phyloP scores from a whole-genome alignment of 2,888 invertebrate species.

The Anorthoa munda region DNA sequence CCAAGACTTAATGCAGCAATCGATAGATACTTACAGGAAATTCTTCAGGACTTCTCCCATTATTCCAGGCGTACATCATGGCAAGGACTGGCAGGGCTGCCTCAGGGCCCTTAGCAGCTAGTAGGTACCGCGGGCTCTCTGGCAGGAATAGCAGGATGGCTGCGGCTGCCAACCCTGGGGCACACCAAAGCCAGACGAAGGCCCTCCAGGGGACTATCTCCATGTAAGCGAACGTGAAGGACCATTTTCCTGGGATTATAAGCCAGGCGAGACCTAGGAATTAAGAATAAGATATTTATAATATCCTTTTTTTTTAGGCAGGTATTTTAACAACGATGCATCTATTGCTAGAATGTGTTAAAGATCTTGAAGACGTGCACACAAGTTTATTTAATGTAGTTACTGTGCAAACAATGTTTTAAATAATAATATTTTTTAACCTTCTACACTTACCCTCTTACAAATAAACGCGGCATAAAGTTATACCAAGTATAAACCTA shows the following conservation, averaged over 20 bases:
- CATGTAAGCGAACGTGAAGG: slow-evolving; percentile 82
- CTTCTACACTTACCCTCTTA: too few species aligned
- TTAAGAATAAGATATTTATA: slow-evolving; percentile 61
- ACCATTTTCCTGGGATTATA: slow-evolving; percentile 92
- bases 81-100: slow-evolving; percentile 92
- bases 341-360: not conserved
- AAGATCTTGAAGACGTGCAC: not conserved
- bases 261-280: slow-evolving; percentile 92
- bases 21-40: slow-evolving; percentile 84
- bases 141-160: slow-evolving; percentile 91
- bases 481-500: too few species aligned
- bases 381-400: not conserved
- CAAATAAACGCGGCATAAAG: too few species aligned
- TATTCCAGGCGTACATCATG: slow-evolving; percentile 90
- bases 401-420: not conserved
- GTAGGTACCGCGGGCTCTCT: slow-evolving; percentile 94
- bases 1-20: not conserved
- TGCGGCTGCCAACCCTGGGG: slow-evolving; percentile 92
- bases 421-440: not conserved
- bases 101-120: slow-evolving; percentile 91
- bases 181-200: slow-evolving; percentile 92
- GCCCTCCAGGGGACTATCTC: slow-evolving; percentile 94
- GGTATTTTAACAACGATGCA: not conserved
- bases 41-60: slow-evolving; percentile 71
- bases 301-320: not conserved